Percentiles rank a stretch among this genome's conserved stretches.
Conservation (phyloP, 1,140 invertebrate species). For the Macrosteles quadrilineatus region DNA sequence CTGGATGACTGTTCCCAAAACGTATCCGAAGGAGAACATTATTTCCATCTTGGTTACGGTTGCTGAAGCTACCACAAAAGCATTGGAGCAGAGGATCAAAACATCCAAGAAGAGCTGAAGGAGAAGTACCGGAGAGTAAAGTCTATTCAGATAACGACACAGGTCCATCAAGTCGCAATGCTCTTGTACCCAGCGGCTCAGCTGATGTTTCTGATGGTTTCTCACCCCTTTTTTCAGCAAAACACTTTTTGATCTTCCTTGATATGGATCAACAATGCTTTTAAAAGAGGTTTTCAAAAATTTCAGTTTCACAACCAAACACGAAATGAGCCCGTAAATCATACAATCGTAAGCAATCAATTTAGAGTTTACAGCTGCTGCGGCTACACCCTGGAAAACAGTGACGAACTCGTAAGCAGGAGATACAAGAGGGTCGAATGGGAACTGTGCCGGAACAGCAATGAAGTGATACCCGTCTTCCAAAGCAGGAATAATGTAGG, state of each 20-base stretch:
- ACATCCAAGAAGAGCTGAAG: background rate
- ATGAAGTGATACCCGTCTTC: background rate
- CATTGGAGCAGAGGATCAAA: background rate
- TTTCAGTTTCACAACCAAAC: background rate
- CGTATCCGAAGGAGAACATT: background rate
- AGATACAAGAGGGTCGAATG: conserved; percentile 1
- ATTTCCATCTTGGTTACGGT: background rate
- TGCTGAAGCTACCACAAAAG: background rate
- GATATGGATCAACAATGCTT: background rate
- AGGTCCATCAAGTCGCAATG: background rate
- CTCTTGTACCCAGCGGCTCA: background rate
- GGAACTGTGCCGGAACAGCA: background rate
- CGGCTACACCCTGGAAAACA: background rate
- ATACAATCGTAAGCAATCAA: background rate
- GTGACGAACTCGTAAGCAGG: conserved; percentile 3
- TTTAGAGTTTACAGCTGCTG: background rate
- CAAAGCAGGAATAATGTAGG: background rate
- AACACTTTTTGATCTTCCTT: background rate
- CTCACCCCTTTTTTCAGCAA: too few relatives aligned
- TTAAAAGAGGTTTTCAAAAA: background rate
- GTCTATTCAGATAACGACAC: background rate
- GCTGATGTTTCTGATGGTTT: background rate
- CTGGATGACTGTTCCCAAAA: background rate
- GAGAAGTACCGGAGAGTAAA: background rate
- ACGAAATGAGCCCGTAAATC: background rate